These are phyloP conservation scores for Eucera pruinosa DNA, from an alignment of 2,888 invertebrate genomes.

Conservation along the genomic window DNA sequence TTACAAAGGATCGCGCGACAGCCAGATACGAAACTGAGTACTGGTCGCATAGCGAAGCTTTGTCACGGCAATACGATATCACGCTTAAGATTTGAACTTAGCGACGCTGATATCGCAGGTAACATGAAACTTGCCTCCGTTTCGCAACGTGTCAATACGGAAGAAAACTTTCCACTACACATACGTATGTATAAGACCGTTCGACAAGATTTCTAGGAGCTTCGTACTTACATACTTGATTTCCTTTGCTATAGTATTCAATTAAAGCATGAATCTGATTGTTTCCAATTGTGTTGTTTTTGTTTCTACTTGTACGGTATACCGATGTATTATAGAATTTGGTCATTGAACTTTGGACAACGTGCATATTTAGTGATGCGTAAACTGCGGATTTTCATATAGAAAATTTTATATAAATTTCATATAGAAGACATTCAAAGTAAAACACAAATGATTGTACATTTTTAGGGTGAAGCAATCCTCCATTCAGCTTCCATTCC, in stretches of 20 bases:
- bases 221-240: conserved; percentile 9
- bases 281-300: background rate
- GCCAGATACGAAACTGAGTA: conserved; percentile 32
- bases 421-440: too few relatives aligned
- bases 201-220: conserved; percentile 14
- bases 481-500: too few relatives aligned
- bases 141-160: conserved; percentile 43
- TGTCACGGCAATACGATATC: conserved; percentile 59
- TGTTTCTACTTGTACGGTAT: background rate
- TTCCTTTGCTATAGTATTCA: conserved; percentile 5
- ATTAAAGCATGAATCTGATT: background rate
- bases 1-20: conserved; percentile 17
- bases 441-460: too few relatives aligned
- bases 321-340: background rate
- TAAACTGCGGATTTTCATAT: too few relatives aligned
- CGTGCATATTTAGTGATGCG: too few relatives aligned
- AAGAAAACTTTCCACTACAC: conserved; percentile 62
- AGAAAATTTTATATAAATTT: too few relatives aligned
- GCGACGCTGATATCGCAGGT: conserved; percentile 60
- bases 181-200: conserved; percentile 3
- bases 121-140: conserved; percentile 58
- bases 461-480: too few relatives aligned
- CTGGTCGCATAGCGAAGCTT: conserved; percentile 27
- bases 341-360: background rate
- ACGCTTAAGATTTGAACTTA: conserved; percentile 57